phyloP scores from a whole-genome alignment of 2,113 vertebrate genomes.

The Zosterops lateralis region DNA sequence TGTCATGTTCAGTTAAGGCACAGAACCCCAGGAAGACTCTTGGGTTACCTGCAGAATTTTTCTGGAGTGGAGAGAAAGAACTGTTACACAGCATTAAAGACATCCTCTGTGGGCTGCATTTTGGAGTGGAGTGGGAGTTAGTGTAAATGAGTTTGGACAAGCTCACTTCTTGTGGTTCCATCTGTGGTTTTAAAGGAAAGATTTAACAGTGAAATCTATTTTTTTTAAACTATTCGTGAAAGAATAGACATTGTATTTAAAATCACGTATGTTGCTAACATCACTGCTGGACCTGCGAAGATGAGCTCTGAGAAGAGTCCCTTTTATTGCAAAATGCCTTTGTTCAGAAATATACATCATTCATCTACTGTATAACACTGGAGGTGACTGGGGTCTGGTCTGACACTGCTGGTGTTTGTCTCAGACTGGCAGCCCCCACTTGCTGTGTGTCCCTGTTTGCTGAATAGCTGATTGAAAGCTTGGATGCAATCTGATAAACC shows the following conservation, averaged over 20 bases:
- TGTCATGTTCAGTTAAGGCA: not conserved
- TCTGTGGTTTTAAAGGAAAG: slow-evolving; percentile 14
- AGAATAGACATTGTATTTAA: not conserved
- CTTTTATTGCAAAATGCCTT: not conserved
- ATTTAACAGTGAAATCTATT: not conserved
- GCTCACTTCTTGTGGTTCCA: not conserved
- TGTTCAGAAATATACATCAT: not conserved
- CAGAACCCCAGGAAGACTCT: not conserved
- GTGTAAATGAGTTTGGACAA: not conserved
- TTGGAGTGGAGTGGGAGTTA: slow-evolving; percentile 11
- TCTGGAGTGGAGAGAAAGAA: not conserved
- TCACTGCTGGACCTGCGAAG: not conserved
- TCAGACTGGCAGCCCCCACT: not conserved
- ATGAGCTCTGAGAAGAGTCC: not conserved
- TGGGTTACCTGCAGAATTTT: not conserved
- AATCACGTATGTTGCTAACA: not conserved
- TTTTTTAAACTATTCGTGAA: not conserved
- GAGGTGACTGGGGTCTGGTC: not conserved
- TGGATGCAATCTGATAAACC: not conserved
- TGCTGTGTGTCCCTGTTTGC: not conserved
- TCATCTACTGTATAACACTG: rapidly evolving
- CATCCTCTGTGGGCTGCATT: not conserved
- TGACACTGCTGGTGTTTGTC: not conserved
- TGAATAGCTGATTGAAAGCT: not conserved
- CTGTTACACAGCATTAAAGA: not conserved